phyloP scores from a whole-genome alignment of 1,140 invertebrate genomes.

The Steinernema feltiae region DNA sequence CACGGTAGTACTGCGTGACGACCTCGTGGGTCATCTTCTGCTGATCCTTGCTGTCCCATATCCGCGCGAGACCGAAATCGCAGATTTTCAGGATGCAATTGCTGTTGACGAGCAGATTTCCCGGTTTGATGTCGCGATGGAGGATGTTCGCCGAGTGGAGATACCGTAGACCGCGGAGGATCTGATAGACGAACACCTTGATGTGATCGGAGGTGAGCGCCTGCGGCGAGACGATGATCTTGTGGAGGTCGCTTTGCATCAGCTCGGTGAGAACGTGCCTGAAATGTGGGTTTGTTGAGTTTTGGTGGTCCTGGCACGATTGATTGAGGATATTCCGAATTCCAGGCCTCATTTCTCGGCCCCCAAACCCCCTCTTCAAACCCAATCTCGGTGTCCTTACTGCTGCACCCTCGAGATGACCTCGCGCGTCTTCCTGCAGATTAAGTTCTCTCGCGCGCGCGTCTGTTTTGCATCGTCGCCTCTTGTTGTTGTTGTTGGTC shows the following conservation, averaged over 20 bases:
- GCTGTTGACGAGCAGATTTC: conserved; percentile 93
- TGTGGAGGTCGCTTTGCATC: conserved; percentile 97
- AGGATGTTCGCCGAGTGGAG: conserved; percentile 91
- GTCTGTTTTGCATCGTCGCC: neutral
- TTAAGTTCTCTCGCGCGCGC: neutral
- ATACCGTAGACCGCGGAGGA: conserved; percentile 84
- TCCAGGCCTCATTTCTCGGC: no score
- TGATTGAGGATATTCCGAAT: no score
- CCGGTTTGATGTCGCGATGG: conserved; percentile 97
- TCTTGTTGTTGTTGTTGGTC: neutral
- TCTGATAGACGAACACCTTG: conserved; percentile 99
- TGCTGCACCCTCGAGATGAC: no score
- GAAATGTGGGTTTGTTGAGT: no score
- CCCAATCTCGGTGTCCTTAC: no score
- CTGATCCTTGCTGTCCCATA: conserved; percentile 78
- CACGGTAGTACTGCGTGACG: conserved; percentile 81
- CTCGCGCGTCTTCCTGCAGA: no score
- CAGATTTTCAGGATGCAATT: conserved; percentile 90
- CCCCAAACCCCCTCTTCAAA: no score
- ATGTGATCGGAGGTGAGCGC: conserved; percentile 96
- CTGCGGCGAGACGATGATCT: conserved; percentile 98
- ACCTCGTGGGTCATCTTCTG: conserved; percentile 95
- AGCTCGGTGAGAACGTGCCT: conserved; percentile 99
- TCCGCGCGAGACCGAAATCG: conserved; percentile 68
- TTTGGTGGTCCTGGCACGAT: no score